Evolutionary conservation across 2,113 vertebrate species (phyloP).

Genomic region (Aegithalos caudatus): DNA sequence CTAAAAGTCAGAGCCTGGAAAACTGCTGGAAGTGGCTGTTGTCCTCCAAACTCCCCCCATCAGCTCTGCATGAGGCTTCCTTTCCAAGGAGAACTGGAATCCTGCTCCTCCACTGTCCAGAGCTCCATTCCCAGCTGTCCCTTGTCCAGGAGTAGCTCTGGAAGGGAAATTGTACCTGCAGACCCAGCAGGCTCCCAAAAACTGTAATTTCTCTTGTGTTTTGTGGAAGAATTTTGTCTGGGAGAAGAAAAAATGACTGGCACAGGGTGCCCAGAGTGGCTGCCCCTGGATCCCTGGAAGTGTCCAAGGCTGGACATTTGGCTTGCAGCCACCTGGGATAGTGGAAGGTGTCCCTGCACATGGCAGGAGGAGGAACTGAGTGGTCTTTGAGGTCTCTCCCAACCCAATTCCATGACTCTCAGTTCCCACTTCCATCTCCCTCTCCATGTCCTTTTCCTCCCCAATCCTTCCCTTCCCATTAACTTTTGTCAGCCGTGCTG

Average conservation of each 20-base stretch:
- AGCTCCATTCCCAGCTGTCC: not conserved
- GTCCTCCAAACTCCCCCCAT: not conserved
- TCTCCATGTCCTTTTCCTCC: not conserved
- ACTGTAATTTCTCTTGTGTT: not conserved
- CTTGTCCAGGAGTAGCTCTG: not conserved
- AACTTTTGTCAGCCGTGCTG: not conserved
- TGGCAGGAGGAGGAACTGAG: not conserved
- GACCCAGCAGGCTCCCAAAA: not conserved
- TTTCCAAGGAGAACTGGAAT: not conserved
- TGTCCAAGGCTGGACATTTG: accelerated
- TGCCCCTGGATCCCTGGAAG: not conserved
- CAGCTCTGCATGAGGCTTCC: not conserved
- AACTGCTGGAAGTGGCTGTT: not conserved
- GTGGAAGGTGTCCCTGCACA: not conserved
- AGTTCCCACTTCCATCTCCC: not conserved
- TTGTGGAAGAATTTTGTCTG: not conserved
- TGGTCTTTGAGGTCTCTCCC: not conserved
- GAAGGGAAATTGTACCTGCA: not conserved
- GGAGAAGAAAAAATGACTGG: not conserved
- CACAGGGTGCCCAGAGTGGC: not conserved
- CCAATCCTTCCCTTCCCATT: not conserved
- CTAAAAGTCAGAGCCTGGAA: not conserved
- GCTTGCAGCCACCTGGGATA: accelerated
- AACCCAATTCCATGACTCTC: not conserved
- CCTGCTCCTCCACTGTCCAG: not conserved